Evolutionary conservation across 2,797 vertebrate species (phyloP), one percentile per base, ranked within the genome.

Genomic region (Sebastes diploproa): DNA sequence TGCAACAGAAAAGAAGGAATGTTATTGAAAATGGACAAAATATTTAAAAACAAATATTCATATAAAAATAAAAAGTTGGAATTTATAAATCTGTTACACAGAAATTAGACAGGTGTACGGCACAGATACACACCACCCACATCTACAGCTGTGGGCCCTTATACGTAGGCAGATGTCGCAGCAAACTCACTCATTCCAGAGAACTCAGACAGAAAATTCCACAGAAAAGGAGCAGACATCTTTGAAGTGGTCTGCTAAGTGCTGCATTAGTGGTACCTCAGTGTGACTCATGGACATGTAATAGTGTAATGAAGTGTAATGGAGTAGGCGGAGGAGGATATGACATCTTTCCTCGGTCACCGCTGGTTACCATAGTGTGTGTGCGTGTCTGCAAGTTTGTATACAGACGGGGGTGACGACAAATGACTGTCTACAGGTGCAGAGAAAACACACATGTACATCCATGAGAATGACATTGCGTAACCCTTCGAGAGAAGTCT

Each of bases 181-280:
- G 77, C 32, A 76, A 80, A 60, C 58, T 60, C n/a, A 50, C 18
- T 86, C 59, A 86, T 75, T 79, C 50, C 62, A 61, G 52, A 75
- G 50, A 80, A 86, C 73, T 78, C 86, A 92, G 90, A 94, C 90
- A 79, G 80, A 81, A 54, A 54, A 85, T 73, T 83, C 78, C 80
- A 77, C 80, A 87, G 85, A 85, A 79, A 79, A 81, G 68, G 77
- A 72, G 76, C 76, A 89, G 85, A 84, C 84, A 87, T 91, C 91
- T 93, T 94, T 95, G 91, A 95, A 95, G 94, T 93, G 92, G 92
- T 92, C 63, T 67, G 61, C 63, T 92, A 89, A 94, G 85, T 77
- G 80, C 67, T 77, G 82, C 25, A 88, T 91, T 90, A 88, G 89
- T 80, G 80, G 81, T 86, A 87, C 83, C 84, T 72, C 83, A 81